Percentiles rank a stretch among this genome's conserved stretches.
phyloP scores from a whole-genome alignment of 2,797 vertebrate species.

The Pteropus rufus region DNA sequence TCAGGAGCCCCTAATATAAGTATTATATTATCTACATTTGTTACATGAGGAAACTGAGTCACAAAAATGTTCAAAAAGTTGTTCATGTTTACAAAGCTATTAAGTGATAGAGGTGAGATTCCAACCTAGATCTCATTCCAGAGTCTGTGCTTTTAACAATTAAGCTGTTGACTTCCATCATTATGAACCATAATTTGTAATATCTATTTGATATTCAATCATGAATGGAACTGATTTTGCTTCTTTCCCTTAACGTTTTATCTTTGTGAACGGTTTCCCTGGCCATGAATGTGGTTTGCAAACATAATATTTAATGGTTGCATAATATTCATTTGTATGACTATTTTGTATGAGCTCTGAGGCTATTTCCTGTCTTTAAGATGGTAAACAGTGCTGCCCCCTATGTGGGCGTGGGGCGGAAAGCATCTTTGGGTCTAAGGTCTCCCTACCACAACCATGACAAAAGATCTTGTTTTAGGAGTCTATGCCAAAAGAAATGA shows the following conservation, averaged over 20 bases:
- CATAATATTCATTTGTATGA: background rate
- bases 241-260: background rate
- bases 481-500: constrained; percentile 86
- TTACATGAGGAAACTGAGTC: background rate
- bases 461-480: constrained; percentile 87
- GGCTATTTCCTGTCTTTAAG: background rate
- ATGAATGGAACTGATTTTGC: background rate
- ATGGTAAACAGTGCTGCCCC: background rate
- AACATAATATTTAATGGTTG: background rate
- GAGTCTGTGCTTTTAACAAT: background rate
- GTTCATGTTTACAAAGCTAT: background rate
- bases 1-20: background rate
- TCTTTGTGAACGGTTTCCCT: background rate
- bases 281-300: background rate
- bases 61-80: background rate
- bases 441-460: background rate
- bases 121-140: background rate
- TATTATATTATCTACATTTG: background rate
- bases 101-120: background rate
- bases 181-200: background rate
- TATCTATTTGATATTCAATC: background rate
- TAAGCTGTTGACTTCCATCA: background rate
- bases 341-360: background rate
- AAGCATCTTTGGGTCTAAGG: background rate
- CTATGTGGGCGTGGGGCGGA: background rate